Percentiles rank a stretch among this genome's conserved stretches.
Evolutionary conservation across 92 coral and sea anemone species (phyloP).

Genomic region (Epizoanthus stellaris): DNA sequence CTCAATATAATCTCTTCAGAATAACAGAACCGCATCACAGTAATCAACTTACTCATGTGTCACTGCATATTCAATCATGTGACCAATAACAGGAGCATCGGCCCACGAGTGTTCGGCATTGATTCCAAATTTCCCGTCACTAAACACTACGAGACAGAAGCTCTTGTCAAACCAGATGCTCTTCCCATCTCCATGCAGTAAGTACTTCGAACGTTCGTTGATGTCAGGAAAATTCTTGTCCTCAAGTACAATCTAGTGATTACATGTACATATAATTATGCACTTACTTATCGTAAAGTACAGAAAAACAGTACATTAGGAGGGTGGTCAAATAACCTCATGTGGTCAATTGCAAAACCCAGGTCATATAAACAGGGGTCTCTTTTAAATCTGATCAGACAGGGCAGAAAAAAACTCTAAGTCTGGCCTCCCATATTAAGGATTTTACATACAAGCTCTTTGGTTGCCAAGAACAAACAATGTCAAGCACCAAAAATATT

Average conservation of each 20-base stretch:
- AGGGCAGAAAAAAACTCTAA: too few relatives aligned
- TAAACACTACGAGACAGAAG: slow-evolving; percentile 81
- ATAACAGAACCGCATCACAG: too few relatives aligned
- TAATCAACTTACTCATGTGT: slow-evolving; percentile 84
- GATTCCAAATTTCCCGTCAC: slow-evolving; percentile 93
- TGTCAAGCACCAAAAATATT: too few relatives aligned
- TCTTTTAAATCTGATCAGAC: too few relatives aligned
- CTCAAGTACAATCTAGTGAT: slow-evolving; percentile 77
- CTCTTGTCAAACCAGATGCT: slow-evolving; percentile 98
- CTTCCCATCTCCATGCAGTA: slow-evolving; percentile 95
- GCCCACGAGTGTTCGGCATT: slow-evolving; percentile 97
- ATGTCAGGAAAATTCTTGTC: slow-evolving; percentile 73
- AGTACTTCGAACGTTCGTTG: slow-evolving; percentile 85
- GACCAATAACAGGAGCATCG: slow-evolving; percentile 97
- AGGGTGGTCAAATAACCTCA: too few relatives aligned
- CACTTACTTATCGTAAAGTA: too few relatives aligned
- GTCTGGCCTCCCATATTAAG: too few relatives aligned
- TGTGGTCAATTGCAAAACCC: too few relatives aligned
- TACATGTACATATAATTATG: background rate
- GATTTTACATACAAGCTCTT: too few relatives aligned
- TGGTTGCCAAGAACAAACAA: too few relatives aligned
- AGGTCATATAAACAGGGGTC: too few relatives aligned
- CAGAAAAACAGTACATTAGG: background rate
- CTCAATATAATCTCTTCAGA: too few relatives aligned
- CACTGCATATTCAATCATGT: slow-evolving; percentile 87